These are phyloP conservation scores for Cheirogaleus medius DNA, from an alignment of 2,113 vertebrate genomes.

Conservation along the genomic window DNA sequence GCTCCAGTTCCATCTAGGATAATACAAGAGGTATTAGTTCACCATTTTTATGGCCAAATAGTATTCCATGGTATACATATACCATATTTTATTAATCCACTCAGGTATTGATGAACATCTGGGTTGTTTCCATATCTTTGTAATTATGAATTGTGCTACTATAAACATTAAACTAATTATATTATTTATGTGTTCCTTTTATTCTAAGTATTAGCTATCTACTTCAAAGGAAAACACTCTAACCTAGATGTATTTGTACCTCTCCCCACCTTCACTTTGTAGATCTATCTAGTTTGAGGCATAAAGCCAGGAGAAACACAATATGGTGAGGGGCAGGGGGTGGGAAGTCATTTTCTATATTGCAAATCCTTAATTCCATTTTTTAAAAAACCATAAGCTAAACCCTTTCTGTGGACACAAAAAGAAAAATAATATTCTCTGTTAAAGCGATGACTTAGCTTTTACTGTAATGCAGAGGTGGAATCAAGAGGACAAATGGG, in stretches of 20 bases:
- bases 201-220: neutral
- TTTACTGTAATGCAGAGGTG: neutral
- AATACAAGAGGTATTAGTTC: too few relatives aligned
- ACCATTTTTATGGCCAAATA: too few relatives aligned
- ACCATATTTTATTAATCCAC: too few relatives aligned
- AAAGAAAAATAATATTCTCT: neutral
- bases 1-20: too few relatives aligned
- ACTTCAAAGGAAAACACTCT: conserved; percentile 10
- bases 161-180: neutral
- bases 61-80: too few relatives aligned
- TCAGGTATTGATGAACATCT: too few relatives aligned
- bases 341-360: neutral
- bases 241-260: neutral
- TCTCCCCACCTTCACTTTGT: neutral
- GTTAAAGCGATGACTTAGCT: neutral
- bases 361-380: neutral
- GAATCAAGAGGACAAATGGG: neutral
- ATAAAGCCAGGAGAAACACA: neutral
- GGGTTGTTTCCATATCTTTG: too few relatives aligned
- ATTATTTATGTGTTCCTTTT: neutral
- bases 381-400: neutral
- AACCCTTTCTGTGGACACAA: neutral
- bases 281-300: neutral
- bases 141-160: too few relatives aligned
- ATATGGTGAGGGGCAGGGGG: too few relatives aligned